A percentile compares a stretch with the other conserved stretches of the same genome.
Conservation (phyloP, 1,140 invertebrate genomes). For the Sycobia sp. region DNA sequence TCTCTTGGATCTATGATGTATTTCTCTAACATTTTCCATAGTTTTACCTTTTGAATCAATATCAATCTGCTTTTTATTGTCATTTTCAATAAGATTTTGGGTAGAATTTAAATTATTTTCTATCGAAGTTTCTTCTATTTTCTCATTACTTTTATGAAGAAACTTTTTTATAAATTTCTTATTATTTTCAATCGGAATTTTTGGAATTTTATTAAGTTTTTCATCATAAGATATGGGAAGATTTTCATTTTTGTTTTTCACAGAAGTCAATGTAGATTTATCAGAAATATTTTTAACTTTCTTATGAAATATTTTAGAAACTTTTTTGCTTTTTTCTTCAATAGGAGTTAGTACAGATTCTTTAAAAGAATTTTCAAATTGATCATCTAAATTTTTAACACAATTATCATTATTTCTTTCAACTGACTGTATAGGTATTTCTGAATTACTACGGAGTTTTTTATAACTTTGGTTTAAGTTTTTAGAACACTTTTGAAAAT, state of each 20-base stretch:
- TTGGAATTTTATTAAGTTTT: neutral
- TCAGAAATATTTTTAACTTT: conserved; percentile 2
- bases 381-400: conserved; percentile 12
- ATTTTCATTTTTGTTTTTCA: neutral
- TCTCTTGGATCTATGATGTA: conserved; percentile 9
- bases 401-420: conserved; percentile 3
- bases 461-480: conserved; percentile 1
- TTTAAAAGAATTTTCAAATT: neutral
- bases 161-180: neutral
- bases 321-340: neutral
- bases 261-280: neutral
- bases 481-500: neutral
- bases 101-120: neutral
- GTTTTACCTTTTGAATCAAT: neutral
- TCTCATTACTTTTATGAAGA: neutral
- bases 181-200: neutral
- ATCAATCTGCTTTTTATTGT: neutral
- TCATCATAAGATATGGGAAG: neutral
- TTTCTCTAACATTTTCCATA: conserved; percentile 1
- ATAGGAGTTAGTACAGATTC: neutral
- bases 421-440: neutral
- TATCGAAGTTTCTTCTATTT: neutral
- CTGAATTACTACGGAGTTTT: neutral
- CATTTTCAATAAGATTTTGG: neutral
- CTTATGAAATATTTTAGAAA: neutral